Percentiles rank a stretch among this genome's conserved stretches.
Conservation (phyloP, 2,888 invertebrate genomes). For the Netelia fuscicornis region DNA sequence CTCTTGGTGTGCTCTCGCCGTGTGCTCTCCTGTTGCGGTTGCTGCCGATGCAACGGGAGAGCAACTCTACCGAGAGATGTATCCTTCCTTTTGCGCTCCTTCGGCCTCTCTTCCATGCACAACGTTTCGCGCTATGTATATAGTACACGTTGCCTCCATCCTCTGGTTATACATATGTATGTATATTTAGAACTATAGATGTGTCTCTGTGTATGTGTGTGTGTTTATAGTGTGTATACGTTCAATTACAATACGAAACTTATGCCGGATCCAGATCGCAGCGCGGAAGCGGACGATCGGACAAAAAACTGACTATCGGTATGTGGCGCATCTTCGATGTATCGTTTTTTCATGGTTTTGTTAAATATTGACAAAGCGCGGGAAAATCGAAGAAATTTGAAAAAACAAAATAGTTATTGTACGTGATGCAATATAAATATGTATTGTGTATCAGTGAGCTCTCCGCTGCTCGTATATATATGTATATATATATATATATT, state of each 20-base stretch:
- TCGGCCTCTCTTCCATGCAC: slow-evolving; percentile 65
- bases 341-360: background rate
- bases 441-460: background rate
- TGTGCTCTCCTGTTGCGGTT: slow-evolving; percentile 37
- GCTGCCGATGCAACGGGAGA: slow-evolving; percentile 51
- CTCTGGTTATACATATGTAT: slow-evolving; percentile 19
- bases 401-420: background rate
- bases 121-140: slow-evolving; percentile 50
- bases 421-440: background rate
- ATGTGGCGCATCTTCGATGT: background rate
- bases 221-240: slow-evolving; percentile 47
- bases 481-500: slow-evolving; percentile 43
- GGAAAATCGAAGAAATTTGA: background rate
- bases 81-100: slow-evolving; percentile 64
- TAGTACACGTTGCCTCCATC: slow-evolving; percentile 49
- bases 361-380: background rate
- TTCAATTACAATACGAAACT: slow-evolving; percentile 66
- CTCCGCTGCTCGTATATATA: background rate
- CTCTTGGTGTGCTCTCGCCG: slow-evolving; percentile 14
- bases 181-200: slow-evolving; percentile 10
- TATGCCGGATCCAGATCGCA: slow-evolving; percentile 55
- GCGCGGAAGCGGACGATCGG: slow-evolving; percentile 33
- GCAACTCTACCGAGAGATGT: slow-evolving; percentile 42
- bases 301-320: background rate
- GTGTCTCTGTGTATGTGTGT: background rate